Evolutionary conservation across 2,113 vertebrate genomes (phyloP), one percentile per base, ranked within the genome.

Genomic region (Trinectes maculatus): DNA sequence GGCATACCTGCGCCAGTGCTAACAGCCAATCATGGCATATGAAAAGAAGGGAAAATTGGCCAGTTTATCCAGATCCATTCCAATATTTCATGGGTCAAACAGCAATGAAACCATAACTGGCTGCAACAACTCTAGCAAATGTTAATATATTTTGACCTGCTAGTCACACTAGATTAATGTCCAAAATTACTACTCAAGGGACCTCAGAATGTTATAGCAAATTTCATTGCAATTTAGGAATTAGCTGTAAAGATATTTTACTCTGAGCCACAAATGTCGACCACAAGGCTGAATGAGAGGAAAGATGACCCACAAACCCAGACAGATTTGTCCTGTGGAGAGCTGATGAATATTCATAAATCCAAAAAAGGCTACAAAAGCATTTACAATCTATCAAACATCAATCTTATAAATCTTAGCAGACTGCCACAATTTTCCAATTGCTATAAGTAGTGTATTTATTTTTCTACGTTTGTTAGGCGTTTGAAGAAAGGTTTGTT

Each of bases 261-360:
- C 36, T 39, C 24, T 18, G 36, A 57, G 13, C 53, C 16, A 34
- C 52, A 55, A 54, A 36, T 13, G n/a, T 21, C 11, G 22, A 54
- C 18, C 18, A n/a, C 8, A n/a, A 18, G 22, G 16, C 26, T 2
- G 36, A 7, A 39, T 13, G 16, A 51, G 26, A 24, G 4, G 18
- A 46, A 46, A 40, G 8, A n/a, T 3, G 39, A 6, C 9, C 9
- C 18, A 19, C 8, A 19, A 46, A 61, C 42, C 44, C n/a, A 28
- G 12, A 8, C 28, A 21, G 39, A 47, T 31, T 28, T 53, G 53
- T 62, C 31, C 40, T 47, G 6, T 55, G 39, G n/a, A 55, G 13
- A 55, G 33, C 6, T 13, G 8, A 25, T 24, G 18, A 16, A 37
- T 6, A n/a, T 26, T 26, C 8, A 25, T n/a, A 25, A 39, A 26